Evolutionary conservation across 2,113 vertebrate species (phyloP), one percentile per base, ranked within the genome.

Genomic region (Leptosomus discolor): DNA sequence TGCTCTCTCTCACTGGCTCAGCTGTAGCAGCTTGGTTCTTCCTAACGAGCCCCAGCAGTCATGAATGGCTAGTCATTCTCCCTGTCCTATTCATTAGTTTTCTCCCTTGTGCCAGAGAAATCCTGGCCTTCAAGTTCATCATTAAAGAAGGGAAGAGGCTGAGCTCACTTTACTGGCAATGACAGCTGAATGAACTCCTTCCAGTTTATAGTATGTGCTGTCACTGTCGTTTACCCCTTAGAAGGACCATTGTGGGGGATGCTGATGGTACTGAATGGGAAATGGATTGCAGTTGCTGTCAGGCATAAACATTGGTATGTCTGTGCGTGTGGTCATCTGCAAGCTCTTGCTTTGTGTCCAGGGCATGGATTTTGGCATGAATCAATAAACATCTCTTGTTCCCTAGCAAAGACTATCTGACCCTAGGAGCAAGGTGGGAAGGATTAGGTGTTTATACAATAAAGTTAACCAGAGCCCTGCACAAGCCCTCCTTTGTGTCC

Each of bases 401-500:
- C 34, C n/a, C 30, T 84, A 85, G 90, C 76, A 78, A 67, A 37
- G 73, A 43, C 75, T 80, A 14, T 70, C 58, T 86, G 88, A 90
- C 71, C 15, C 2, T 58, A 88, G 85, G 34, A 87, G 46, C 61
- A 85, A 92, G 85, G 78, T 91, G 83, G 90, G 86, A 88, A 96
- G 57, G 69, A 91, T 96, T 92, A 90, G 87, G 70, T 92, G 84
- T 97, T 97, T 76, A 83, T 82, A 82, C 63, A 94, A 48, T 95
- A 83, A 95, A 96, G 85, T 85, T 56, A 92, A 79, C 32, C 73
- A 86, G 88, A 78, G 64, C 79, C 53, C 54, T 78, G 60, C 77
- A 96, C 70, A 97, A 94, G n/a, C 75, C 37, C 80, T 94, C 54
- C 81, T 96, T 96, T 95, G 89, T 97, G 80, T 91, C 70, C 77